Conservation (phyloP, 1,140 invertebrate species). For the Drosophila sproati region DNA sequence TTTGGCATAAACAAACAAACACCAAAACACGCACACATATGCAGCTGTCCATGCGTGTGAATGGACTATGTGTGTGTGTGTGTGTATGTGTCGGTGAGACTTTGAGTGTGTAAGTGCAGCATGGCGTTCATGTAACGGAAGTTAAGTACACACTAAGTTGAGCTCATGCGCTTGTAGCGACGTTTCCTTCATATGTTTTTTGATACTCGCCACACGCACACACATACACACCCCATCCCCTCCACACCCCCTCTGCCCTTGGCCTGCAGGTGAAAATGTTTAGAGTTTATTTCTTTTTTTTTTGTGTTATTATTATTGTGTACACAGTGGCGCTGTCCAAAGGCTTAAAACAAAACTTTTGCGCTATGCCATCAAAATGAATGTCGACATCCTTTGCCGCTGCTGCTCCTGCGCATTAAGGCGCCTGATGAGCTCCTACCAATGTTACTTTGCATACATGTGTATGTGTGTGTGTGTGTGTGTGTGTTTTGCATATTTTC, state of each 20-base stretch:
- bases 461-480: conserved; percentile 14
- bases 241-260: conserved; percentile 29
- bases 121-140: conserved; percentile 75
- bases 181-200: conserved; percentile 81
- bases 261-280: conserved; percentile 76
- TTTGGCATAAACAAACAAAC: conserved; percentile 81
- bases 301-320: conserved; percentile 35
- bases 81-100: conserved; percentile 21
- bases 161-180: conserved; percentile 79
- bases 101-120: conserved; percentile 22
- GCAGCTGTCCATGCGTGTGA: conserved; percentile 70
- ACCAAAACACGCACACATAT: conserved; percentile 37
- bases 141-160: conserved; percentile 83
- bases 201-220: conserved; percentile 59
- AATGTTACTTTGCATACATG: conserved; percentile 10
- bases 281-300: conserved; percentile 34
- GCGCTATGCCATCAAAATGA: conserved; percentile 75
- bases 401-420: conserved; percentile 50
- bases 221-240: neutral
- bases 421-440: conserved; percentile 24
- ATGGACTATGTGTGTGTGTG: conserved; percentile 35
- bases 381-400: conserved; percentile 54
- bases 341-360: conserved; percentile 80
- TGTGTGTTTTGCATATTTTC: conserved; percentile 13
- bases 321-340: conserved; percentile 63